Base-by-base conservation (phyloP, 2,888 invertebrate genomes). In the Hylaea fasciaria region DNA sequence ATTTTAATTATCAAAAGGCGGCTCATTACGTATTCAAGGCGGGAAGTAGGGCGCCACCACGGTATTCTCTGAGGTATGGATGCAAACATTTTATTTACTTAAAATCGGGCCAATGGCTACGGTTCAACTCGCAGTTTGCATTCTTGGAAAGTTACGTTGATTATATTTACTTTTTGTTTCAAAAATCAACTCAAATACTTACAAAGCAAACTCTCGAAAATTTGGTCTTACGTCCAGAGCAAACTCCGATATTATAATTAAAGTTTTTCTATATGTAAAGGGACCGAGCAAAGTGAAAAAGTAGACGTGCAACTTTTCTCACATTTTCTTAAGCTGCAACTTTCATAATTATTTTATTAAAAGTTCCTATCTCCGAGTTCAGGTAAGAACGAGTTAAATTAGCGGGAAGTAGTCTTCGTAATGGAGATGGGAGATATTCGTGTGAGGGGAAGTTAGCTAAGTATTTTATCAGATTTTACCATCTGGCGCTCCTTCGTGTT, bases 11-110 rank as follows among this genome's bases (percentile, higher is more conserved):
- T 78, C 75, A 72, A 77, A 76, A 75, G 76, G 76, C 72, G 69
- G 72, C 77, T 84, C 81, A 81, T 85, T 83, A 82, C 71, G 73
- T 73, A 83, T 85, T 85, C 83, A 84, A 75, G 74, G 70, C 72
- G 73, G 72, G 70, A 75, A 66, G 66, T 65, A 66, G 66, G 73
- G 70, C 62, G 72, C 73, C 71, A 62, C 64, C 71, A 60, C 69
- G 65, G 72, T 72, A 72, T 76, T 72, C 71, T 74, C 70, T 74
- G 70, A 76, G 81, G 77, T 77, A 76, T 77, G 70, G 73, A 68
- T 70, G 65, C 69, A 68, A 72, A 68, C 73, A 76, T 72, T 81
- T 82, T 83, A 82, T 82, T 83, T 82, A 77, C 79, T 75, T 79
- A 81, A 83, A 81, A 83, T 81, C 78, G 72, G 76, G 81, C 78